phyloP scores from a whole-genome alignment of 2,113 vertebrate species.

The Bujurquina vittata region DNA sequence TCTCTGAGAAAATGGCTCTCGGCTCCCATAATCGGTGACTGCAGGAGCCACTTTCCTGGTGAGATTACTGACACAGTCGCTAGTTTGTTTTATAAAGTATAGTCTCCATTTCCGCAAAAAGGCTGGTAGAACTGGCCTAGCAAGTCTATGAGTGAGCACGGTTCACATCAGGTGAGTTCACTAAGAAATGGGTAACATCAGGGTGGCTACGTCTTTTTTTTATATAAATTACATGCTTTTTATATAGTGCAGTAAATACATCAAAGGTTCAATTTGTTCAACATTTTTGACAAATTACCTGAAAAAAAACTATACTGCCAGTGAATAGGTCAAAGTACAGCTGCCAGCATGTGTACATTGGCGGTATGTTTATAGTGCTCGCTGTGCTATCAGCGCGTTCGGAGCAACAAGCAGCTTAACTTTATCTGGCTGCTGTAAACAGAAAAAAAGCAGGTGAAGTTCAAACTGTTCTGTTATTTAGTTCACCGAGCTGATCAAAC shows the following conservation, averaged over 20 bases:
- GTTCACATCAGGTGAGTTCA: too few relatives aligned
- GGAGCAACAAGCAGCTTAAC: neutral
- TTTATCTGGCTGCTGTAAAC: too few relatives aligned
- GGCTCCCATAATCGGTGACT: too few relatives aligned
- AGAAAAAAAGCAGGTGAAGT: too few relatives aligned
- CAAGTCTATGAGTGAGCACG: too few relatives aligned
- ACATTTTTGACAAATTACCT: neutral
- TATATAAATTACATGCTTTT: neutral
- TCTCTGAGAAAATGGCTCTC: too few relatives aligned
- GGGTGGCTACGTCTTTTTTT: neutral
- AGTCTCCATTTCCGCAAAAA: too few relatives aligned
- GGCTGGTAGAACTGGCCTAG: too few relatives aligned
- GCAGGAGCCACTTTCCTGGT: too few relatives aligned
- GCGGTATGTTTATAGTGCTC: neutral
- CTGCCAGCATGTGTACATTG: neutral
- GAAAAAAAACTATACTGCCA: neutral
- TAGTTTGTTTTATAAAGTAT: too few relatives aligned
- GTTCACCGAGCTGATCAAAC: neutral
- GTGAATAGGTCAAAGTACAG: neutral
- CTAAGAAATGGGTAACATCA: neutral
- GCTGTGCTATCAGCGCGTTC: neutral
- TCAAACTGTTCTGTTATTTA: neutral
- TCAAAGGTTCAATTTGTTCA: neutral
- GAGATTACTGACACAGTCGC: too few relatives aligned
- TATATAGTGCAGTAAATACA: neutral